phyloP scores from a whole-genome alignment of 2,888 invertebrate genomes.

The Crepidodera aurea region DNA sequence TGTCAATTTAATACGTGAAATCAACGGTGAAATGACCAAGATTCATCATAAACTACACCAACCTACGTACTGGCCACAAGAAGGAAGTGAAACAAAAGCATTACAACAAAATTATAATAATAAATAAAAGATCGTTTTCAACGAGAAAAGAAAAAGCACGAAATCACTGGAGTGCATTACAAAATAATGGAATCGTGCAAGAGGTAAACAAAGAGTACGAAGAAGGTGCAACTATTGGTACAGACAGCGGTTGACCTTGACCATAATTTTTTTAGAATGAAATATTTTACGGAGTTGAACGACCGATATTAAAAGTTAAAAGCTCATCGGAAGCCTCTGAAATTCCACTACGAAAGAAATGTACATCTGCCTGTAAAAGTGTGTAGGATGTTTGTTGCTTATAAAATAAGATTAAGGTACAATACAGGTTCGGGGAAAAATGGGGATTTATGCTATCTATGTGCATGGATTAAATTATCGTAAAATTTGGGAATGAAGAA shows the following conservation, averaged over 20 bases:
- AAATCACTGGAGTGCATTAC: constrained; percentile 16
- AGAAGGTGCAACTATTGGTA: constrained; percentile 21
- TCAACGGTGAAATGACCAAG: no score
- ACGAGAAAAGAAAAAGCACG: constrained; percentile 16
- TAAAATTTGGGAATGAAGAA: not conserved
- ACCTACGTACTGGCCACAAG: not conserved
- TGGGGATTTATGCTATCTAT: not conserved
- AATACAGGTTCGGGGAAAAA: not conserved
- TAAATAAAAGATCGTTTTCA: constrained; percentile 10
- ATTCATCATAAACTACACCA: no score
- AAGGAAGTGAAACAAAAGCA: constrained; percentile 1
- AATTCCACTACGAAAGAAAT: constrained; percentile 10
- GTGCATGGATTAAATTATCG: no score
- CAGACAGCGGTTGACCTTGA: constrained; percentile 47
- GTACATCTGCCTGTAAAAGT: not conserved
- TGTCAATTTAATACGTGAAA: no score
- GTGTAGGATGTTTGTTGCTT: not conserved
- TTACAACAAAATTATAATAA: not conserved
- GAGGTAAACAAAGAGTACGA: constrained; percentile 27
- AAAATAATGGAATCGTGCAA: constrained; percentile 13
- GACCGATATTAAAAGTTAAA: constrained; percentile 32
- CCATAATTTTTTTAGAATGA: constrained; percentile 48
- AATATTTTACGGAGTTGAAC: constrained; percentile 35
- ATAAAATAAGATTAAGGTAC: not conserved
- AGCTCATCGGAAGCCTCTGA: constrained; percentile 14